A percentile compares a stretch with the other conserved stretches of the same genome.
Conservation (phyloP, 2,888 invertebrate genomes). For the Zaprionus lineosus region DNA sequence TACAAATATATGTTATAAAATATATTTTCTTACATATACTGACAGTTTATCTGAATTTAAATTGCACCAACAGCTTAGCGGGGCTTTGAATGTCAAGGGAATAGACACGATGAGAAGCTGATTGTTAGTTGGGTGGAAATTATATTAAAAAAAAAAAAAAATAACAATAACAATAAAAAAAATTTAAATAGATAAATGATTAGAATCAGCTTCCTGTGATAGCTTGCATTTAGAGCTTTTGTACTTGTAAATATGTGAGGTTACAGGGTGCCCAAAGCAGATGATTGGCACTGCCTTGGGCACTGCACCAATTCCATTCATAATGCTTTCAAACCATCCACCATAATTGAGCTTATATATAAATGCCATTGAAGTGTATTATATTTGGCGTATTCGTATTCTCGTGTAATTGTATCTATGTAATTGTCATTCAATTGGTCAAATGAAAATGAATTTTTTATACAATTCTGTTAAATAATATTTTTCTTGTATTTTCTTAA, state of each 20-base stretch:
- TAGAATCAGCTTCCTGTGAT: slow-evolving; percentile 8
- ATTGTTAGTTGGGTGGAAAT: slow-evolving; percentile 12
- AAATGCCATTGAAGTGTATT: slow-evolving; percentile 58
- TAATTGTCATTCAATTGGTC: slow-evolving; percentile 53
- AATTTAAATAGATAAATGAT: not conserved
- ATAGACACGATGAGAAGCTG: too few species aligned
- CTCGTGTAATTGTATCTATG: slow-evolving; percentile 45
- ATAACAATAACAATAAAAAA: not conserved
- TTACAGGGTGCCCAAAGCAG: not conserved
- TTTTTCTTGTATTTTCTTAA: slow-evolving; percentile 7
- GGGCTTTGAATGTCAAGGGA: slow-evolving; percentile 4
- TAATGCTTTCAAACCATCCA: slow-evolving; percentile 30
- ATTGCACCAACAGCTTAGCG: slow-evolving; percentile 50
- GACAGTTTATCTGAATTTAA: slow-evolving; percentile 31
- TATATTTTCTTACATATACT: slow-evolving; percentile 25
- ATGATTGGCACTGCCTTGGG: slow-evolving; percentile 2
- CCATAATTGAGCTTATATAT: slow-evolving; percentile 40
- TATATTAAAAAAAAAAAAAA: not conserved
- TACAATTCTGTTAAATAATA: not conserved
- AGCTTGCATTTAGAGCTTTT: slow-evolving; percentile 1
- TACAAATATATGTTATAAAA: slow-evolving; percentile 17
- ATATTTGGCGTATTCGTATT: slow-evolving; percentile 51
- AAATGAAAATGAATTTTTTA: not conserved
- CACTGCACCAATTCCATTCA: slow-evolving; percentile 5
- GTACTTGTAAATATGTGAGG: slow-evolving; percentile 18